phyloP scores from a whole-genome alignment of 1,140 invertebrate genomes.

The Carcinoscorpius rotundicauda region DNA sequence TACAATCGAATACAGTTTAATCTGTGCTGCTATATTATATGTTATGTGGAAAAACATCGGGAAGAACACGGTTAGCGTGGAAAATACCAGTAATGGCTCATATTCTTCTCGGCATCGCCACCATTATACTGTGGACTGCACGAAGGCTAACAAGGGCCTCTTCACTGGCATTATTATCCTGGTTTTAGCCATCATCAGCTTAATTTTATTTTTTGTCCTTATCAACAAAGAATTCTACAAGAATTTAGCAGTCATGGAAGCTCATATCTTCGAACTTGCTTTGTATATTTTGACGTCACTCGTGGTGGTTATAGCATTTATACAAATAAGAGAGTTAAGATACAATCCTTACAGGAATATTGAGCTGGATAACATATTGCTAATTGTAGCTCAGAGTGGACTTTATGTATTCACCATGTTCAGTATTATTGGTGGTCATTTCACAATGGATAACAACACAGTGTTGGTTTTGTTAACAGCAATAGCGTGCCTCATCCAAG shows the following conservation, averaged over 20 bases:
- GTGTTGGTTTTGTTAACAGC: conserved; percentile 69
- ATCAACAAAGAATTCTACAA: conserved; percentile 72
- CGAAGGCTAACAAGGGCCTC: conserved; percentile 75
- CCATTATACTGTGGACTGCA: conserved; percentile 49
- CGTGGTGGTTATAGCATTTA: conserved; percentile 68
- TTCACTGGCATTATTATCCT: conserved; percentile 84
- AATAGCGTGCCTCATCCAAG: conserved; percentile 48
- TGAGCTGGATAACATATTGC: conserved; percentile 80
- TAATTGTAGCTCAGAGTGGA: conserved; percentile 82
- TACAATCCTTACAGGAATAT: conserved; percentile 47
- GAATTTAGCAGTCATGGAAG: conserved; percentile 69
- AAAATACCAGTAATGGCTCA: neutral
- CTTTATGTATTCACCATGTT: conserved; percentile 89
- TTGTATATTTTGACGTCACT: conserved; percentile 66
- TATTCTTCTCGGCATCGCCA: conserved; percentile 4
- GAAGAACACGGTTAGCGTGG: neutral
- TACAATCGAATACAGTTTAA: conserved; percentile 92
- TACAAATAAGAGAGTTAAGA: conserved; percentile 58
- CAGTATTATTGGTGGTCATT: conserved; percentile 77
- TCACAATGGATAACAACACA: conserved; percentile 64
- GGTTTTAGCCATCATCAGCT: conserved; percentile 83
- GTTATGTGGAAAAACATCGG: conserved; percentile 88
- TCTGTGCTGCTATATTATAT: conserved; percentile 83
- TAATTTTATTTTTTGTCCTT: conserved; percentile 87
- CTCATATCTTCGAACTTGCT: conserved; percentile 78